Conservation (phyloP, 2,113 vertebrate genomes). For the Otis tarda region DNA sequence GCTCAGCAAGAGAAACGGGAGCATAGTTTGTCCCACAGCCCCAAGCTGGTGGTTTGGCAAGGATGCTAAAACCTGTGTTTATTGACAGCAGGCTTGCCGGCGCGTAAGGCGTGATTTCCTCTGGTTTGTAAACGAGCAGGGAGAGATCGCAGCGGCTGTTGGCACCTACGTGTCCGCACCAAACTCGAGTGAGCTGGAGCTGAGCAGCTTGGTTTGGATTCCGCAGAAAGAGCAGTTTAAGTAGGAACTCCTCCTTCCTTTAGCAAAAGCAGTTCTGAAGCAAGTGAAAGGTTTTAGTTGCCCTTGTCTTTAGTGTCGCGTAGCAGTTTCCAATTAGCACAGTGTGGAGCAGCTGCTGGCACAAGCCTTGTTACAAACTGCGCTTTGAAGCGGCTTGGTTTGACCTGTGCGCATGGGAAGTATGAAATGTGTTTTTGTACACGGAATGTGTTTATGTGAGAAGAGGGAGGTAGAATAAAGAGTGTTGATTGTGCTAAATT, state of each 20-base stretch:
- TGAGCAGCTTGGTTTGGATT: neutral
- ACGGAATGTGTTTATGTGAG: neutral
- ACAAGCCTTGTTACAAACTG: neutral
- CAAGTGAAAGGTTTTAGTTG: neutral
- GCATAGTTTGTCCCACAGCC: neutral
- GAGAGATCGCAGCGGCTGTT: neutral
- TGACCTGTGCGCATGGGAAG: neutral
- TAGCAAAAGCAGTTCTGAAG: neutral
- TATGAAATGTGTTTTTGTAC: neutral
- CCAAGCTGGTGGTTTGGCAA: slow-evolving; percentile 13
- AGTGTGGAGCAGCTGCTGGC: neutral
- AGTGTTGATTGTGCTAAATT: neutral
- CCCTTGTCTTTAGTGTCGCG: accelerated
- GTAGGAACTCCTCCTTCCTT: neutral
- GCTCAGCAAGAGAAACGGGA: neutral
- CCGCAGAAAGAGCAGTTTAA: neutral
- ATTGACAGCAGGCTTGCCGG: neutral
- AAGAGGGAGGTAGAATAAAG: neutral
- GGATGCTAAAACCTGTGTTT: neutral
- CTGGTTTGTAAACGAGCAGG: neutral
- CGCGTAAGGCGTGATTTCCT: neutral
- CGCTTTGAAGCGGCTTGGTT: neutral
- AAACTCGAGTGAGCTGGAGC: neutral
- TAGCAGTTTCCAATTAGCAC: neutral
- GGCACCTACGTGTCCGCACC: neutral